Conservation (phyloP, 1,140 invertebrate genomes). For the Trypoxylus dichotomus region DNA sequence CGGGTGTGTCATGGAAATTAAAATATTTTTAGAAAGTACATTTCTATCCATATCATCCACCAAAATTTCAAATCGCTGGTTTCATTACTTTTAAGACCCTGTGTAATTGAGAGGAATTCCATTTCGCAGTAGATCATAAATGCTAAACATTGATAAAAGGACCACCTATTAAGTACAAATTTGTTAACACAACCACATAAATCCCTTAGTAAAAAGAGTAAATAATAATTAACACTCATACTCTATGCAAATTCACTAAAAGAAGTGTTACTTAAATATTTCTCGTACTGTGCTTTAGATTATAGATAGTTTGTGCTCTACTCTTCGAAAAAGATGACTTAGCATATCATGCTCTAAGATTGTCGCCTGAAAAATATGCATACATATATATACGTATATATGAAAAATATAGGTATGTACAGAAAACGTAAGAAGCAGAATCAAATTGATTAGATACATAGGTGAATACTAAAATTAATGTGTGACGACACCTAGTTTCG, state of each 20-base stretch:
- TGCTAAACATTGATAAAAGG: too few species aligned
- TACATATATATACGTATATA: background rate
- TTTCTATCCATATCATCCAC: too few species aligned
- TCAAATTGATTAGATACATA: constrained; percentile 3
- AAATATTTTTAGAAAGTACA: too few species aligned
- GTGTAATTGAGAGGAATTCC: too few species aligned
- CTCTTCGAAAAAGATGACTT: background rate
- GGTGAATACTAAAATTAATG: constrained; percentile 1
- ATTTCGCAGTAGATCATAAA: background rate
- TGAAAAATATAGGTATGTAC: background rate
- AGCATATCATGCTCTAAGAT: background rate
- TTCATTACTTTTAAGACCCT: too few species aligned
- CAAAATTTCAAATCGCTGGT: too few species aligned
- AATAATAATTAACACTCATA: background rate
- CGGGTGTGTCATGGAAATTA: too few species aligned
- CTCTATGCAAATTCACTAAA: constrained; percentile 1
- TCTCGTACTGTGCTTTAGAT: background rate
- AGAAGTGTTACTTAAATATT: background rate
- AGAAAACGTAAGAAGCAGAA: background rate
- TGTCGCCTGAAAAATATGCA: background rate
- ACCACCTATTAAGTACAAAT: too few species aligned
- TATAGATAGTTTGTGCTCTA: background rate
- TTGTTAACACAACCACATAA: too few species aligned
- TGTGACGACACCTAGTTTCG: background rate
- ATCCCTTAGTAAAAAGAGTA: too few species aligned